phyloP scores from a whole-genome alignment of 2,888 invertebrate genomes.

The Apodemia mormo region DNA sequence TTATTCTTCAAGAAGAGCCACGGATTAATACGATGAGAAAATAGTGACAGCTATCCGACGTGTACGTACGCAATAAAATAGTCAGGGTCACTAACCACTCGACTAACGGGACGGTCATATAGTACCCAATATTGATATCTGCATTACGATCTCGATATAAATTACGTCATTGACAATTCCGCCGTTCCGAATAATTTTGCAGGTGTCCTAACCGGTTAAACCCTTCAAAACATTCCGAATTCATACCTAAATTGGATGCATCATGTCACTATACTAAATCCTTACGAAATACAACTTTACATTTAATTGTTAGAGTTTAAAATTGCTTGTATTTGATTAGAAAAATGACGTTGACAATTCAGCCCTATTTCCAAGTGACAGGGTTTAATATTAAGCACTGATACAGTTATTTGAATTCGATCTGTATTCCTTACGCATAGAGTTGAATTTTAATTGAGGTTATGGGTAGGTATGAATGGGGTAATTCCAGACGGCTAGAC shows the following conservation, averaged over 20 bases:
- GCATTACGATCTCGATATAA: background rate
- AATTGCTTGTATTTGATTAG: constrained; percentile 16
- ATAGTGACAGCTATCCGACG: no score
- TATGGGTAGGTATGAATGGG: constrained; percentile 36
- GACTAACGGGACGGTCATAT: background rate
- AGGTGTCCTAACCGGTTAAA: constrained; percentile 1
- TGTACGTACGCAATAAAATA: background rate
- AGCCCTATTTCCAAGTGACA: constrained; percentile 27
- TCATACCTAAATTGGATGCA: constrained; percentile 34
- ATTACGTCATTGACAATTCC: background rate
- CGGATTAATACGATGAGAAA: no score
- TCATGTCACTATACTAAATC: constrained; percentile 32
- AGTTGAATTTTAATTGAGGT: constrained; percentile 25
- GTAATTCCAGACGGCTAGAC: constrained; percentile 45
- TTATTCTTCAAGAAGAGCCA: background rate
- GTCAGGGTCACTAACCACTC: background rate
- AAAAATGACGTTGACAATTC: constrained; percentile 27
- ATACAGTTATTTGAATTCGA: constrained; percentile 29
- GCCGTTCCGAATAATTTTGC: background rate
- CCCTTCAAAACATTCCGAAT: constrained; percentile 13
- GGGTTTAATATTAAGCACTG: constrained; percentile 22
- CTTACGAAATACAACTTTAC: constrained; percentile 25
- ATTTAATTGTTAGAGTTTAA: constrained; percentile 24
- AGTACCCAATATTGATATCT: background rate
- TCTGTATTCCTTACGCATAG: constrained; percentile 30